Evolutionary conservation across 1,140 invertebrate species (phyloP).

Genomic region (Dysdera silvatica): DNA sequence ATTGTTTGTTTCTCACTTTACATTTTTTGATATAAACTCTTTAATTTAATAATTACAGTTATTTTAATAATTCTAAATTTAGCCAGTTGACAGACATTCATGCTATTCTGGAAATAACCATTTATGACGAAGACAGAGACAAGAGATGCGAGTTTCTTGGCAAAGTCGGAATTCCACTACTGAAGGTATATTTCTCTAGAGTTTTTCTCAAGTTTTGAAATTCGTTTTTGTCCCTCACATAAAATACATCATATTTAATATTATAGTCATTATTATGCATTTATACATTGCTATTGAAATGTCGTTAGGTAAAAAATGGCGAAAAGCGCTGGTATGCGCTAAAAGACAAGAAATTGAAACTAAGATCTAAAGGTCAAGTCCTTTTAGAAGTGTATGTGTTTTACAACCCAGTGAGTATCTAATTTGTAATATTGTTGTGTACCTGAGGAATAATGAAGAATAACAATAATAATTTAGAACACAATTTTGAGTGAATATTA

Average conservation of each 20-base stretch:
- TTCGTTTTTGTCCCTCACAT: background rate
- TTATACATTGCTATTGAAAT: too few relatives aligned
- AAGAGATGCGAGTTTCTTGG: slow-evolving; percentile 97
- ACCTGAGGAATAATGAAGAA: background rate
- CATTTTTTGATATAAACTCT: background rate
- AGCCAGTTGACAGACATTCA: slow-evolving; percentile 97
- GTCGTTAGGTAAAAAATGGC: slow-evolving; percentile 67
- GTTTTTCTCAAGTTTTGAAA: background rate
- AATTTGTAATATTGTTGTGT: background rate
- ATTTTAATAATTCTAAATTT: slow-evolving; percentile 17
- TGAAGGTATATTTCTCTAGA: slow-evolving; percentile 42
- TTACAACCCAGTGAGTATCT: slow-evolving; percentile 82
- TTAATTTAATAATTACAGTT: background rate
- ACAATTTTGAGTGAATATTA: too few relatives aligned
- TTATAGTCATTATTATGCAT: too few relatives aligned
- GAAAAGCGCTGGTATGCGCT: slow-evolving; percentile 92
- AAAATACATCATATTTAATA: too few relatives aligned
- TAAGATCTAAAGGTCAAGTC: slow-evolving; percentile 87
- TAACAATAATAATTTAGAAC: background rate
- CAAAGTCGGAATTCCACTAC: slow-evolving; percentile 79
- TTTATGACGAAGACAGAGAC: slow-evolving; percentile 96
- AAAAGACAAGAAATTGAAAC: slow-evolving; percentile 89
- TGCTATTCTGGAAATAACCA: slow-evolving; percentile 89
- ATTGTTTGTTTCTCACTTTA: background rate
- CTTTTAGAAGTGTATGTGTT: slow-evolving; percentile 82